A percentile compares a stretch with the other conserved stretches of the same genome.
Conservation (phyloP, 2,888 invertebrate species). For the Gastrophysa polygoni region DNA sequence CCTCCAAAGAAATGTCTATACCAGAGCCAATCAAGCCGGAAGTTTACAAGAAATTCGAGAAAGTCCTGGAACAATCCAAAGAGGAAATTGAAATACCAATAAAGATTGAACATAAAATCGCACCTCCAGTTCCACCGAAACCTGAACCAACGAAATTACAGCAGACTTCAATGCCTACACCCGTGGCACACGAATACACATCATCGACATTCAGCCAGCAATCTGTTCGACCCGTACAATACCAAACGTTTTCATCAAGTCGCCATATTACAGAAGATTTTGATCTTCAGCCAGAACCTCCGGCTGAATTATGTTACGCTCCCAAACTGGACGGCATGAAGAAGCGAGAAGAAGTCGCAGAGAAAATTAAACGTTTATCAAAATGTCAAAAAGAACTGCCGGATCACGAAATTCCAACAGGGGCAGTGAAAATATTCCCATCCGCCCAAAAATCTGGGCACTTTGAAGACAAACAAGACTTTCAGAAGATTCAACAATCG, state of each 20-base stretch:
- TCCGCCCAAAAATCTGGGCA: conserved; percentile 24
- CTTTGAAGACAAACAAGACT: conserved; percentile 33
- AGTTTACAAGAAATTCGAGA: conserved; percentile 58
- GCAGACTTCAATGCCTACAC: conserved; percentile 25
- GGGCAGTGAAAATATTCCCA: conserved; percentile 39
- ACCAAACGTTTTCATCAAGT: conserved; percentile 37
- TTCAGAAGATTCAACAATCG: conserved; percentile 44
- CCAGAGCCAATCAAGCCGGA: conserved; percentile 53
- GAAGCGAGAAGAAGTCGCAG: conserved; percentile 62
- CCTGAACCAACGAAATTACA: conserved; percentile 35
- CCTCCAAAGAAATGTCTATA: conserved; percentile 53
- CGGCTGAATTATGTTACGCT: conserved; percentile 71
- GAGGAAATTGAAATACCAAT: conserved; percentile 48
- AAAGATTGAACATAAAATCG: conserved; percentile 44
- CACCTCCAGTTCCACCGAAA: conserved; percentile 43
- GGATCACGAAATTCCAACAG: conserved; percentile 39
- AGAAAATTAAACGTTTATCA: conserved; percentile 66
- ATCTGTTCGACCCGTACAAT: conserved; percentile 27
- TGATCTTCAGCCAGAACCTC: conserved; percentile 70
- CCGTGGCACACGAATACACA: conserved; percentile 39
- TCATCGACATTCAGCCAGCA: conserved; percentile 33
- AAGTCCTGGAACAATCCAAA: conserved; percentile 34
- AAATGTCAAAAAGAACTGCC: conserved; percentile 63
- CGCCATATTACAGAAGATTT: conserved; percentile 57
- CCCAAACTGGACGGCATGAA: conserved; percentile 56